Evolutionary conservation across 2,888 invertebrate species (phyloP), one percentile per base, ranked within the genome.

Genomic region (Orthosia cruda): DNA sequence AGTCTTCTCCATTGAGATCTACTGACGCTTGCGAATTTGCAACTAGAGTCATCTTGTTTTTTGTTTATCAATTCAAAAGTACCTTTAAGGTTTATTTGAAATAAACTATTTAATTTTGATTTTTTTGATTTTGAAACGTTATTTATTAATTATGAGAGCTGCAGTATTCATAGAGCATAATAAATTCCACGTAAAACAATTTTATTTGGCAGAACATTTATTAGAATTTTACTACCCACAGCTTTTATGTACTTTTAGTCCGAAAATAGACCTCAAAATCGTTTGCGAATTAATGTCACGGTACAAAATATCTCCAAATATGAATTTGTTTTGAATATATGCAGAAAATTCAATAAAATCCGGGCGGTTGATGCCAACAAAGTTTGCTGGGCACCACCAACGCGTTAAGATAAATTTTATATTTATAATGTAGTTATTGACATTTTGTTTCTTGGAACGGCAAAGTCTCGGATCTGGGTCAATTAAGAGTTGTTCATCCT

Each of bases 401-500:
- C n/a, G 66, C 55, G 26, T 64, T 65, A 9, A 55, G 45, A 68
- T 20, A 23, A 58, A 64, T 67, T 59, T 54, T 32, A 12, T 59
- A 47, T 54, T 59, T 26, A 23, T 59, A 63, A 73, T 59, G 13
- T 63, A 57, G 55, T 67, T 74, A 64, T 61, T 70, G 65, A 74
- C 49, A 40, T 71, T 84, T 79, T 83, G 58, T 40, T 64, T 58
- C 45, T 68, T 52, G 5, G 23, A 45, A 69, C 59, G 11, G 32
- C 77, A 73, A 71, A 45, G 13, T 57, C 52, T 45, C 23, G 49
- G 70, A 72, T 67, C 59, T 61, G 49, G 72, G 58, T 58, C 54
- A 80, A 84, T 75, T 72, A 76, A 13, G 16, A 84, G 52, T 69
- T 72, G 61, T 72, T 54, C 26, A 66, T 67, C n/a, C 57, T 69